Evolutionary conservation across 1,140 invertebrate species (phyloP).

Genomic region (Aplysia californica): DNA sequence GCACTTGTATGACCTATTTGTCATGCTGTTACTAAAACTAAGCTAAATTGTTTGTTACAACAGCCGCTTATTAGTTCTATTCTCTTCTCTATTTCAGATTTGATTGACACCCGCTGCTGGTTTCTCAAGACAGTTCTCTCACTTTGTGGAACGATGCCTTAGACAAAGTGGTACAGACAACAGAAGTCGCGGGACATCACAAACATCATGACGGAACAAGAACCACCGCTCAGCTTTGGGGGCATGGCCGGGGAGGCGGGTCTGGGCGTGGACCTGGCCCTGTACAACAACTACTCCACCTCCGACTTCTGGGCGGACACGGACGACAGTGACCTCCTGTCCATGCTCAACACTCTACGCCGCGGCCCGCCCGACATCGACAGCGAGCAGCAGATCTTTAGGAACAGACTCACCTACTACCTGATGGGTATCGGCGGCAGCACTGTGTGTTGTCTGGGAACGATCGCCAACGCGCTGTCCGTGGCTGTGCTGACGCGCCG

Average conservation of each 20-base stretch:
- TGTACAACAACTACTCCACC: not conserved
- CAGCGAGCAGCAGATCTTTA: conserved; percentile 5
- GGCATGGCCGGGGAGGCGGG: not conserved
- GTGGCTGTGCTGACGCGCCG: conserved; percentile 61
- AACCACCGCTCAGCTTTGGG: not conserved
- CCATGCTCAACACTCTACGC: not conserved
- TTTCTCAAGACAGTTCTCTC: no score
- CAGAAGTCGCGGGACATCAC: no score
- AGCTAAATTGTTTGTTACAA: no score
- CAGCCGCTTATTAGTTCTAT: no score
- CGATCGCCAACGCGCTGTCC: conserved; percentile 64
- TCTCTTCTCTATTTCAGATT: no score
- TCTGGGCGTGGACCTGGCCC: not conserved
- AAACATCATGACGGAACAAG: not conserved
- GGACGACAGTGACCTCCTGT: not conserved
- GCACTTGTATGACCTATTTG: no score
- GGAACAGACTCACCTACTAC: conserved; percentile 52
- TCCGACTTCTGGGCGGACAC: not conserved
- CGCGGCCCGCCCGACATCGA: not conserved
- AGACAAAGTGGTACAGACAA: no score
- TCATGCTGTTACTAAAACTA: no score
- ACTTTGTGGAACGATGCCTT: no score
- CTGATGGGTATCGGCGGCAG: conserved; percentile 62
- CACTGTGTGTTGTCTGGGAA: conserved; percentile 59
- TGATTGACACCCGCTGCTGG: no score